Evolutionary conservation across 2,113 vertebrate genomes (phyloP).

Genomic region (Pithys albifrons): DNA sequence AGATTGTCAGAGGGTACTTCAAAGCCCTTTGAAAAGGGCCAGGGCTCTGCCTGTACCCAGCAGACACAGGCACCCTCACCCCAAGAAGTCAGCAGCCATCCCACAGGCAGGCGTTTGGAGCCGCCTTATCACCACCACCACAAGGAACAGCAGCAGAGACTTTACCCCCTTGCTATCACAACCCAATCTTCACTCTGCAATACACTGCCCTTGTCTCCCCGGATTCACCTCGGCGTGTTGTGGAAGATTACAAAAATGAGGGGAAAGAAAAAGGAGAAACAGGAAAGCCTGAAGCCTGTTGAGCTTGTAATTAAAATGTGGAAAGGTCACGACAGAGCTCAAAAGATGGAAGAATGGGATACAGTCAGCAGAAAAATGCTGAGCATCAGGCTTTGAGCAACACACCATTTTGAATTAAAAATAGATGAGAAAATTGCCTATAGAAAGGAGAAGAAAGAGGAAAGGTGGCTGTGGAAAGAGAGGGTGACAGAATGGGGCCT

Average conservation of each 20-base stretch:
- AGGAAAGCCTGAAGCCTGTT: neutral
- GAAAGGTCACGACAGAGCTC: neutral
- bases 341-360: slow-evolving; percentile 18
- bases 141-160: neutral
- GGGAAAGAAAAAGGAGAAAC: neutral
- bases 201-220: neutral
- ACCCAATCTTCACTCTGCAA: neutral
- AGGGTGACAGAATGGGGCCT: neutral
- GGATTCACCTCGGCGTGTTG: neutral
- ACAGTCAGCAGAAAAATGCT: slow-evolving; percentile 16
- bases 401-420: slow-evolving; percentile 13
- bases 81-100: neutral
- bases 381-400: neutral
- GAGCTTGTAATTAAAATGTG: slow-evolving; percentile 3
- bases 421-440: slow-evolving; percentile 36
- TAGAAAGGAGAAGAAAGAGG: neutral
- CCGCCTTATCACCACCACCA: neutral
- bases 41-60: slow-evolving; percentile 45
- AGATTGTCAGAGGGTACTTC: slow-evolving; percentile 63
- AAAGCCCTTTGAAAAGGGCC: slow-evolving; percentile 70
- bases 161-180: neutral
- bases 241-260: neutral
- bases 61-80: neutral
- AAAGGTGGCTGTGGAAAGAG: neutral
- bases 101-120: neutral